Evolutionary conservation across 1,140 invertebrate genomes (phyloP), one percentile per base, ranked within the genome.

Genomic region (Potamilus streckersoni): DNA sequence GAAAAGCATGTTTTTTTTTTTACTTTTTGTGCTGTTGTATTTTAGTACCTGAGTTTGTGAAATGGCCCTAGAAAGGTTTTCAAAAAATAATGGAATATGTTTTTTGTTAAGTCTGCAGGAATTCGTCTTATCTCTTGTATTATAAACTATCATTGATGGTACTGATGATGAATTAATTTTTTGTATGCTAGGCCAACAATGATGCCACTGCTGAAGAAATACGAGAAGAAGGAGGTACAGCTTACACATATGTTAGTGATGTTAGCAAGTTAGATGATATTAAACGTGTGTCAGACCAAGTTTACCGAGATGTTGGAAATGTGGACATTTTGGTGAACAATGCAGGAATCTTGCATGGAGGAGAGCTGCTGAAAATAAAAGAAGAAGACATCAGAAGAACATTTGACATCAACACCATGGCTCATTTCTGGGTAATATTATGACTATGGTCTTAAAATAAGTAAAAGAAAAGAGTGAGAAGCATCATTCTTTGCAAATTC

Each of bases 291-390:
- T 82, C 85, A 11, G 73, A 77, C 5, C 80, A 80, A 60, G 82
- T 88, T 0, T 94, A 93, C 76, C 89, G 92, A 82, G 94, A 97
- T 89, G 92, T 98, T 38, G 97, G 97, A 81, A 93, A 94, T 89
- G 95, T 97, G 2, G 94, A 93, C 8, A 93, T 98, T 69, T 88
- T 99, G 16, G 92, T 99, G 31, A 98, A 98, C 89, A 99, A 98
- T 89, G 97, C 97, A 20, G 97, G 96, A 19, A 94, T 98, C 63
- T 94, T 97, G 1, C 94, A 93, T 61, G 96, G 96, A 1, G 93
- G 93, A 74, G 92, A 93, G 56, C 90, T 98, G 27, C 90, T 98
- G 79, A 94, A 98, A 66, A 93, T 94, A 57, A 93, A 94, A 0
- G 97, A 98, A 89, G 83, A 90, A 19, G 84, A 90, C 60, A 93